phyloP scores from a whole-genome alignment of 2,113 vertebrate genomes.

The Montifringilla adamsi region DNA sequence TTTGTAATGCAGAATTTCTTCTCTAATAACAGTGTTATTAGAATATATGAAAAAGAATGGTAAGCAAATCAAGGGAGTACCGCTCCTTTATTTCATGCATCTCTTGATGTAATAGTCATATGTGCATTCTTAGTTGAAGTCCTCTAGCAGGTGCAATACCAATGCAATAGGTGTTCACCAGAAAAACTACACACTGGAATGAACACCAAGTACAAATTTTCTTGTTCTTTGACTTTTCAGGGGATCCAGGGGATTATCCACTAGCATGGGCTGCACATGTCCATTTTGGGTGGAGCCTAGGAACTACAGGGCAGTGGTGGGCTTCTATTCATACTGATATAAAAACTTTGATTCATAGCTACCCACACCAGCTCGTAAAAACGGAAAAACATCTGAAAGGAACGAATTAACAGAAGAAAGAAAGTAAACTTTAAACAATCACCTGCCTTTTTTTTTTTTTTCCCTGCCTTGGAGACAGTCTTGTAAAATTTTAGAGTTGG shows the following conservation, averaged over 20 bases:
- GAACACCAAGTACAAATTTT: not conserved
- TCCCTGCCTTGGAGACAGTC: not conserved
- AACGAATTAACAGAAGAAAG: not conserved
- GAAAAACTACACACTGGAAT: not conserved
- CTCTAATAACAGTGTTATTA: not conserved
- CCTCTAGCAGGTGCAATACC: not conserved
- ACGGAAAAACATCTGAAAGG: not conserved
- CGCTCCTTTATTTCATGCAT: not conserved
- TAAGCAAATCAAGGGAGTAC: not conserved
- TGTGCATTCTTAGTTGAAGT: not conserved
- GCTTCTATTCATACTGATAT: not conserved
- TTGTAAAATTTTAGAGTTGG: not conserved
- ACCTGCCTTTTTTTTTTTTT: rapidly evolving
- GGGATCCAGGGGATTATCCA: not conserved
- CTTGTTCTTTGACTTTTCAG: not conserved
- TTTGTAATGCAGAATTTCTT: not conserved
- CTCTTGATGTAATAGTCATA: not conserved
- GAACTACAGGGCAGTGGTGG: not conserved
- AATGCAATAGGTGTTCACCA: not conserved
- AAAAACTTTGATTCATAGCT: not conserved
- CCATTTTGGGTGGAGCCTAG: not conserved
- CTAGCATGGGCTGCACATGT: not conserved
- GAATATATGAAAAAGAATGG: not conserved
- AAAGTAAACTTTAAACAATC: not conserved
- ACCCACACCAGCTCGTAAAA: not conserved